Base-by-base conservation (phyloP, 1,140 invertebrate genomes). In the Drosophila sturtevanti region DNA sequence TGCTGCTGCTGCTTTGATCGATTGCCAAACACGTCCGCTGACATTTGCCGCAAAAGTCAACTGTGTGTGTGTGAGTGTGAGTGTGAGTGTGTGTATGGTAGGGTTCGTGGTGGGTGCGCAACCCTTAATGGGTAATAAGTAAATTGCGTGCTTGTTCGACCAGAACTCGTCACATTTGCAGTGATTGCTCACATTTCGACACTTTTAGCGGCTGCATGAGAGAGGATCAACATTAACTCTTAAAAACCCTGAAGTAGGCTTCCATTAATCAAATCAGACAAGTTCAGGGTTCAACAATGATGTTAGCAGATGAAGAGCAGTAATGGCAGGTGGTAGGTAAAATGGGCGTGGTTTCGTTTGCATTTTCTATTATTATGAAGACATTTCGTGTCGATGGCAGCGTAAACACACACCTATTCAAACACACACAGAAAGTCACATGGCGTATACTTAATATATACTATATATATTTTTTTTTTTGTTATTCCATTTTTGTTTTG, bases 181-280 rank as follows among this genome's bases (percentile, higher is more conserved):
- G 84, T 89, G 84, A 87, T 87, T 87, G 84, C 84, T 89, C 79
- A 89, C 76, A 84, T 82, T 87, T 87, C 84, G 84, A 84, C 84
- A 87, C 79, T 82, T 68, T 71, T 63, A 27, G n/a, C 44, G 51
- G 27, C 34, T 68, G 63, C 61, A 58, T 38, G 7, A 56, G 63
- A 56, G 63, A 69, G 41, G 37, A 68, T 63, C 68, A 52, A 65
- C 66, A 68, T 63, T 66, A 52, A 65, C 66, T 68, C 68, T 37
- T 48, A 52, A 63, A 56, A 63, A 56, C 66, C 66, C 60, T 54
- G 12, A 60, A 71, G 52, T 64, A 60, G 77, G 54, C 69, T 75
- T 65, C 66, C 84, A 89, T 89, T 89, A 89, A 89, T 89, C 84
- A 89, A 89, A 58, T 63, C 63, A 77, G 79, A 68, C 77, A 79